Conservation (phyloP, 2,888 invertebrate species). For the Tenthredo amoena region DNA sequence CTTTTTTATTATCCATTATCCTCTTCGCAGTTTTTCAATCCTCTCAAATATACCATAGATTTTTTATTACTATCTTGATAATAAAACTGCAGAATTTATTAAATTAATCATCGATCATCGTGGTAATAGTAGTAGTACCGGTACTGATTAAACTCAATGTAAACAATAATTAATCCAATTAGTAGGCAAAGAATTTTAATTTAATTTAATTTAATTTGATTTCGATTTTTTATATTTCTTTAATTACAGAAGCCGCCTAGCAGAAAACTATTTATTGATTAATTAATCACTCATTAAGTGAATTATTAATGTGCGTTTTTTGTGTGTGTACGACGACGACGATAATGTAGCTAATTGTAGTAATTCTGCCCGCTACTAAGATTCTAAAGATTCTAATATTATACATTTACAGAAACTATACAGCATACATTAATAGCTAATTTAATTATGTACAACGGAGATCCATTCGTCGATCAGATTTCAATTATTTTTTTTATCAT, state of each 20-base stretch:
- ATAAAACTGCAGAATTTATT: not conserved
- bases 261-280: not conserved
- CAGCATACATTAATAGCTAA: not conserved
- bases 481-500: not conserved
- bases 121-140: not conserved
- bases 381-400: conserved; percentile 2
- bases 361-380: not conserved
- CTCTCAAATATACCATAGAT: not conserved
- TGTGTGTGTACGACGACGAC: not conserved
- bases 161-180: not conserved
- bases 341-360: not conserved
- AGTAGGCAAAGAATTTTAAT: not conserved
- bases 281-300: not conserved
- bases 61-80: not conserved
- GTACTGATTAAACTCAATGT: conserved; percentile 2
- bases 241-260: not conserved
- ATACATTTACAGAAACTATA: not conserved
- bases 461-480: conserved; percentile 23
- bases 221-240: not conserved
- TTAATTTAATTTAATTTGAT: not conserved
- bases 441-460: conserved; percentile 41
- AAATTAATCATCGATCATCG: not conserved
- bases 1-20: not conserved
- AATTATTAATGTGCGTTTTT: not conserved
- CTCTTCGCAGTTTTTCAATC: not conserved